Base-by-base conservation (phyloP, 2,113 vertebrate species). In the Xiphophorus maculatus region DNA sequence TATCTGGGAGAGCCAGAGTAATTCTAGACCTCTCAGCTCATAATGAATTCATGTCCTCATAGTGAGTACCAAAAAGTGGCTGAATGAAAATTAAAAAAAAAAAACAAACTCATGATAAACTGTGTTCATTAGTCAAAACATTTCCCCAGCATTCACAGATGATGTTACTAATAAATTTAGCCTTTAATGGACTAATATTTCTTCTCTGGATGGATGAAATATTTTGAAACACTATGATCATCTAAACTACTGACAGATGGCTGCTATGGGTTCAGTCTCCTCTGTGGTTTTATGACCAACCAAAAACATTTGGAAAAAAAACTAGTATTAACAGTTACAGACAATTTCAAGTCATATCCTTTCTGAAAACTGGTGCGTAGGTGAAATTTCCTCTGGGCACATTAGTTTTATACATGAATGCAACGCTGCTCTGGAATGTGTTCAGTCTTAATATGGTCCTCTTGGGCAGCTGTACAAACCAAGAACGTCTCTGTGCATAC, bases 401-500 rank as follows among this genome's bases (percentile, higher is more conserved):
- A 42, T 63, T 17, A 22, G 70, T 29, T 63, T 25, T 30, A 40
- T 28, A 19, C 60, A 63, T 37, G 28, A 27, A 63, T 72, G 35
- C 27, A 40, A 48, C 29, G 37, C 60, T 44, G 8, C 70, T 72
- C 71, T 72, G 71, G 37, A 72, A 72, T 63, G 60, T 44, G 61
- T 63, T 72, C 60, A 63, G 19, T 19, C 71, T 63, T 61, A 63
- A 63, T 44, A 72, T 44, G 71, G 71, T 72, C 37, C 61, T 72
- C 37, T 15, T 63, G 71, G 60, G 71, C 37, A n/a, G 71, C 61
- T 72, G 60, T 40, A 42, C 63, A 72, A 72, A 72, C 71, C 37
- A 48, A 72, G 37, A 72, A 72, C 44, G 71, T 72, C 71, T 72
- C 71, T 63, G 61, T 15, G 60, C 71, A 48, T 72, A 25, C 60